Evolutionary conservation across 2,797 vertebrate genomes (phyloP).

Genomic region (Tenualosa ilisha): DNA sequence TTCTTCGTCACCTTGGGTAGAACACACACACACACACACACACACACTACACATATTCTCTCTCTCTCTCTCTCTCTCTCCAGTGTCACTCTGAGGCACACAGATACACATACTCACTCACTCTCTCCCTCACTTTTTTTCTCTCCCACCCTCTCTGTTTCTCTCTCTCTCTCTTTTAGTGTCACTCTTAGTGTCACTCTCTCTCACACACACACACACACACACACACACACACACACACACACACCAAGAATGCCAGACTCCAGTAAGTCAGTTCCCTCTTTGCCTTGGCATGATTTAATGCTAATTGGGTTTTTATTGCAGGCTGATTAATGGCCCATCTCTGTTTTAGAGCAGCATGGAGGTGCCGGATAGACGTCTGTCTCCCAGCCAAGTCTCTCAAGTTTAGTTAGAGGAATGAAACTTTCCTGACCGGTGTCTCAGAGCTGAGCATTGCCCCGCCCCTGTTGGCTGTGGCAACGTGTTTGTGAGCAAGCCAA

Average conservation of each 20-base stretch:
- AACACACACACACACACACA: neutral
- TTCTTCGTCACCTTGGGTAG: neutral
- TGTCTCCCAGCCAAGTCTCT: neutral
- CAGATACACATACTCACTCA: neutral
- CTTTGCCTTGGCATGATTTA: constrained; percentile 43
- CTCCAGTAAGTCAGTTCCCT: constrained; percentile 35
- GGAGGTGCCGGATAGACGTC: constrained; percentile 17
- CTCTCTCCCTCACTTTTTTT: neutral
- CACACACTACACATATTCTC: neutral
- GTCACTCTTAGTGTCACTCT: no score
- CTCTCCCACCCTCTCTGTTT: neutral
- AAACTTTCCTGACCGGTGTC: neutral
- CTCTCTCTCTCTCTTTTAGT: constrained; percentile 3
- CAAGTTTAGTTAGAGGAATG: neutral
- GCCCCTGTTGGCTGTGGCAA: neutral
- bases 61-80: constrained; percentile 14
- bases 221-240: neutral
- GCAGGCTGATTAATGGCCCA: constrained; percentile 49
- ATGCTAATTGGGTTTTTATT: constrained; percentile 52
- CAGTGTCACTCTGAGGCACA: neutral
- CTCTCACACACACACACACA: neutral
- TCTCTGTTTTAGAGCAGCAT: constrained; percentile 40
- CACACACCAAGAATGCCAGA: constrained; percentile 24
- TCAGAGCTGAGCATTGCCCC: neutral
- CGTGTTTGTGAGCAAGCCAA: neutral